Percentiles rank a stretch among this genome's conserved stretches.
phyloP scores from a whole-genome alignment of 2,113 vertebrate genomes.

The Mobula hypostoma region DNA sequence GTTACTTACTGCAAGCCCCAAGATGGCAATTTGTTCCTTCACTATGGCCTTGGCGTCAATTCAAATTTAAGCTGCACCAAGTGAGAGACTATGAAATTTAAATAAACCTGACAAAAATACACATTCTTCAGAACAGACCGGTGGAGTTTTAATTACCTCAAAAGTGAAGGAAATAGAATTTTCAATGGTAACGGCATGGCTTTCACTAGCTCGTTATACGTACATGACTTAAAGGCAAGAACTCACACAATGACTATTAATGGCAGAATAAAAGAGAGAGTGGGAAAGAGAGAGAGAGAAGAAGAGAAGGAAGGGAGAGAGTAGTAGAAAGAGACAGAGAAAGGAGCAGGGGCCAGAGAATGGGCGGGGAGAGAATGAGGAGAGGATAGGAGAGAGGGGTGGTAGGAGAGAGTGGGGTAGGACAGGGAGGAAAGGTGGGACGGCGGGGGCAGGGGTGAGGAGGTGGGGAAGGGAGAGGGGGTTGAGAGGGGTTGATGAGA shows the following conservation, averaged over 20 bases:
- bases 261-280: background rate
- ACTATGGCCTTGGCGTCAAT: constrained; percentile 56
- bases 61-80: constrained; percentile 53
- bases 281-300: background rate
- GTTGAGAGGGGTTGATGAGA: no score
- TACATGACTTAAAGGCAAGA: constrained; percentile 7
- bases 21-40: constrained; percentile 53
- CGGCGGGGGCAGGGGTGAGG: no score
- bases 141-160: constrained; percentile 44
- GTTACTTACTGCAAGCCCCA: constrained; percentile 61
- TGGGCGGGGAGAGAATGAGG: no score
- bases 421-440: no score
- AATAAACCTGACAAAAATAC: constrained; percentile 44
- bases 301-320: background rate
- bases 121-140: constrained; percentile 42
- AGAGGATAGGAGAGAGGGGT: no score
- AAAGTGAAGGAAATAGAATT: constrained; percentile 48
- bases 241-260: background rate
- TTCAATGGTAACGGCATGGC: background rate
- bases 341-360: background rate
- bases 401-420: no score
- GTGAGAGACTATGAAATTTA: constrained; percentile 49
- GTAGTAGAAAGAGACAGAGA: background rate
- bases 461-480: no score
- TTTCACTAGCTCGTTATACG: background rate